These are phyloP conservation scores for Crotalus viridis DNA, from an alignment of 2,113 vertebrate genomes.

Conservation along the genomic window DNA sequence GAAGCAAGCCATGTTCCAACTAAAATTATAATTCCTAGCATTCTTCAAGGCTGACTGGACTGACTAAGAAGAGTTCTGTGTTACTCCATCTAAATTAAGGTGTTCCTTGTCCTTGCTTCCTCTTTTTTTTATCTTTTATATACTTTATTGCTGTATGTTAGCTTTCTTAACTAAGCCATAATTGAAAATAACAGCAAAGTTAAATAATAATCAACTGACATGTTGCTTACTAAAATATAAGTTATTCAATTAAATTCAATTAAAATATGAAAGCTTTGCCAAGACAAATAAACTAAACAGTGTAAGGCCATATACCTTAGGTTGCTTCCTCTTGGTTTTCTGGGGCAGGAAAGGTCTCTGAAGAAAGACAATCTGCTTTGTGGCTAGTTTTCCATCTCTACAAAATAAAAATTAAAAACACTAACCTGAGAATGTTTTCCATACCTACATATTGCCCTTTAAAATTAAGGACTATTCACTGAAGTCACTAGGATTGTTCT, in stretches of 20 bases:
- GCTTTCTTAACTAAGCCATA: slow-evolving; percentile 27
- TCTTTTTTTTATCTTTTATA: background rate
- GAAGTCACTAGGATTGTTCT: background rate
- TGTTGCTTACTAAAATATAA: background rate
- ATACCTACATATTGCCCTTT: slow-evolving; percentile 21
- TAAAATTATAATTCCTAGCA: background rate
- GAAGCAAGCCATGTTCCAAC: background rate
- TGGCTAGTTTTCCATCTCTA: slow-evolving; percentile 92
- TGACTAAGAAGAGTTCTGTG: background rate
- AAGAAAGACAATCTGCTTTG: slow-evolving; percentile 97
- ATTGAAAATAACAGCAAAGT: background rate
- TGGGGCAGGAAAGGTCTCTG: slow-evolving; percentile 92
- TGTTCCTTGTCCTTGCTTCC: background rate
- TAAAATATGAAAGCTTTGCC: slow-evolving; percentile 29
- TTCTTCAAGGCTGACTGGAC: background rate
- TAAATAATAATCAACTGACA: slow-evolving; percentile 20
- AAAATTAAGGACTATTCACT: background rate
- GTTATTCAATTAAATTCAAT: slow-evolving; percentile 19
- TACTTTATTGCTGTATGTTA: slow-evolving; percentile 23
- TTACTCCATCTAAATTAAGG: background rate
- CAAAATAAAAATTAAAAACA: slow-evolving; percentile 63
- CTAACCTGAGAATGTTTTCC: slow-evolving; percentile 45
- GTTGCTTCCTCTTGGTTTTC: slow-evolving; percentile 86
- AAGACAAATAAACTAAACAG: slow-evolving; percentile 44
- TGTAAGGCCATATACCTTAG: slow-evolving; percentile 80